A percentile compares a stretch with the other conserved stretches of the same genome.
These are phyloP conservation scores for Heliocidaris erythrogramma DNA, from an alignment of 35 echinoderm and acorn worm genomes.

Conservation along the genomic window DNA sequence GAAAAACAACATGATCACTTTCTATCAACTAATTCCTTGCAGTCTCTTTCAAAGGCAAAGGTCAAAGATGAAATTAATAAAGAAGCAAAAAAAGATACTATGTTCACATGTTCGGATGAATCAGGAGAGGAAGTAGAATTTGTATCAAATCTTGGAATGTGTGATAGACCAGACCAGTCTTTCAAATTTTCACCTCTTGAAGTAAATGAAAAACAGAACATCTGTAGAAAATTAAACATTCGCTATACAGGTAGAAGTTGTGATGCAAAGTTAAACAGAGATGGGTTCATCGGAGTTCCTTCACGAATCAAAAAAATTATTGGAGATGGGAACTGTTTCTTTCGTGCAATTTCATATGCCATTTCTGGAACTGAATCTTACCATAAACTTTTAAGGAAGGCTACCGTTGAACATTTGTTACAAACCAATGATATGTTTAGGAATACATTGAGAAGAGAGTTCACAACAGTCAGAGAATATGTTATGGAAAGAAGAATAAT, in stretches of 20 bases:
- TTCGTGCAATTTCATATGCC: constrained; percentile 24
- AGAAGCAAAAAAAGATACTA: neutral
- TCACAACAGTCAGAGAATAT: neutral
- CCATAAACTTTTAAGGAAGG: constrained; percentile 34
- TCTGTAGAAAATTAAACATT: neutral
- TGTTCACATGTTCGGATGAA: neutral
- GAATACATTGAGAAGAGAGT: constrained; percentile 8
- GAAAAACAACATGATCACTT: too few species aligned
- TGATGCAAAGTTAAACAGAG: neutral
- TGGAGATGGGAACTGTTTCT: constrained; percentile 59
- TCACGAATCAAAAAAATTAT: neutral
- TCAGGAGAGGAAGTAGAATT: neutral
- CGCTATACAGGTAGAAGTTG: neutral
- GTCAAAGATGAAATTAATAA: neutral
- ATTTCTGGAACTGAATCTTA: constrained; percentile 56
- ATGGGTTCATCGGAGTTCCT: neutral
- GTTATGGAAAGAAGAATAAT: constrained; percentile 27
- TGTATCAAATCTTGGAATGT: neutral
- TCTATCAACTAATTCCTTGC: too few species aligned
- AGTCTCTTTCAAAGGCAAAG: too few species aligned
- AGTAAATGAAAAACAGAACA: neutral
- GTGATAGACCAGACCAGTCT: constrained; percentile 48
- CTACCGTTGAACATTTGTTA: constrained; percentile 48
- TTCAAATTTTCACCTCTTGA: constrained; percentile 50
- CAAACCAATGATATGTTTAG: neutral